A percentile compares a stretch with the other conserved stretches of the same genome.
These are phyloP conservation scores for Chaetogeoica ovagalla DNA, from an alignment of 2,888 invertebrate genomes.

Conservation along the genomic window DNA sequence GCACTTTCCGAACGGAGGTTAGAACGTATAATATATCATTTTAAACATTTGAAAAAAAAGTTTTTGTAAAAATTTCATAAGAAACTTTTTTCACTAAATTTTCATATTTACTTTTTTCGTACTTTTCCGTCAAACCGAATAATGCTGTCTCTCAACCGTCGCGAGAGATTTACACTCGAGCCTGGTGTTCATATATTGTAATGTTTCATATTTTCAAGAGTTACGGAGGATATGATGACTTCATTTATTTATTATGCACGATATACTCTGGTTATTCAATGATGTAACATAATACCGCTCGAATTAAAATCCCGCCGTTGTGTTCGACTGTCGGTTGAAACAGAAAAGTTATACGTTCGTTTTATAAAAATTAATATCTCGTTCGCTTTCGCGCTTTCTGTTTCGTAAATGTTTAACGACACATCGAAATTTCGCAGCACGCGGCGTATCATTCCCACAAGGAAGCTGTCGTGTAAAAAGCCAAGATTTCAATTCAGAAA, in stretches of 20 bases:
- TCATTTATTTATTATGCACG: slow-evolving; percentile 33
- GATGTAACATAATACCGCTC: slow-evolving; percentile 1
- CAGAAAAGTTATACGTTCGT: slow-evolving; percentile 28
- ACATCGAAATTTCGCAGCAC: background rate
- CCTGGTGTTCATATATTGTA: background rate
- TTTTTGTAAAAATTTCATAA: background rate
- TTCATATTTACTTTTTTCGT: slow-evolving; percentile 25
- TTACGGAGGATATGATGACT: slow-evolving; percentile 18
- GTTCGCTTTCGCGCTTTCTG: slow-evolving; percentile 9
- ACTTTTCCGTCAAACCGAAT: slow-evolving; percentile 32
- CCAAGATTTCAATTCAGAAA: too few species aligned
- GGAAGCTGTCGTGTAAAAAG: background rate
- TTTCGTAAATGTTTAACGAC: slow-evolving; percentile 7
- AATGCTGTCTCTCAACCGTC: slow-evolving; percentile 10
- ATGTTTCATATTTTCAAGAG: slow-evolving; percentile 33
- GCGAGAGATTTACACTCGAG: slow-evolving; percentile 10
- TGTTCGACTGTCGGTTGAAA: slow-evolving; percentile 33
- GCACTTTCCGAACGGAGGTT: too few species aligned
- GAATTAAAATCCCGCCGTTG: slow-evolving; percentile 21
- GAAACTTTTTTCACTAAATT: slow-evolving; percentile 42
- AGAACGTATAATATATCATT: slow-evolving; percentile 5
- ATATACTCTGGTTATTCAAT: slow-evolving; percentile 7
- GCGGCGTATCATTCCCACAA: background rate
- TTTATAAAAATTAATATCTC: slow-evolving; percentile 20
- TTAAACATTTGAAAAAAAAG: slow-evolving; percentile 15